A percentile compares a stretch with the other conserved stretches of the same genome.
phyloP scores from a whole-genome alignment of 2,888 invertebrate species.

The Hanleya hanleyi region DNA sequence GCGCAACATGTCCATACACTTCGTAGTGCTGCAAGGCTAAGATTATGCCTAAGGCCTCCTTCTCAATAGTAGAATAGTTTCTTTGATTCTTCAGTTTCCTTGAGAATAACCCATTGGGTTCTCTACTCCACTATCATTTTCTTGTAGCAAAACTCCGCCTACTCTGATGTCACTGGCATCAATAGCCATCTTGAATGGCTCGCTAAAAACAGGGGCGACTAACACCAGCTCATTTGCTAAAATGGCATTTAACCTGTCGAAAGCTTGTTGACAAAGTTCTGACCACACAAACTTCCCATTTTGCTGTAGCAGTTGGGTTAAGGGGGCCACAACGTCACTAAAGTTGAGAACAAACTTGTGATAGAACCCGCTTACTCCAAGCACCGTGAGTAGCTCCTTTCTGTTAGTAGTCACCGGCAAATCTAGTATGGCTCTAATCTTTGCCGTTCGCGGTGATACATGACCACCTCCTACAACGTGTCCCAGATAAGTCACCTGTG shows the following conservation, averaged over 20 bases:
- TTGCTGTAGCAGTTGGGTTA: slow-evolving; percentile 23
- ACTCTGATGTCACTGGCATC: slow-evolving; percentile 48
- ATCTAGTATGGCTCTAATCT: slow-evolving; percentile 24
- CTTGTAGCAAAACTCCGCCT: slow-evolving; percentile 44
- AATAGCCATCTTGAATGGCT: slow-evolving; percentile 39
- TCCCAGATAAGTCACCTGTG: slow-evolving; percentile 33
- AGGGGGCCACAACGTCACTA: slow-evolving; percentile 21
- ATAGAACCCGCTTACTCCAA: slow-evolving; percentile 35
- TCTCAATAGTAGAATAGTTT: slow-evolving; percentile 41
- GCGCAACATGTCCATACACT: slow-evolving; percentile 27
- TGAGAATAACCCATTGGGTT: slow-evolving; percentile 41
- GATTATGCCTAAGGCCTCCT: slow-evolving; percentile 41
- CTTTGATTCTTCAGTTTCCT: slow-evolving; percentile 30
- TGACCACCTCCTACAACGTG: slow-evolving; percentile 42
- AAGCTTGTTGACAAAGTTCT: slow-evolving; percentile 49
- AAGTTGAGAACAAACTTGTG: slow-evolving; percentile 37
- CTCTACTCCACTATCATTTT: slow-evolving; percentile 33
- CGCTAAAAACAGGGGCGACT: slow-evolving; percentile 11
- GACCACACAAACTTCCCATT: slow-evolving; percentile 49
- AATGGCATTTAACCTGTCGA: slow-evolving; percentile 51
- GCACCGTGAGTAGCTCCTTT: slow-evolving; percentile 34
- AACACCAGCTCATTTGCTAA: slow-evolving; percentile 31
- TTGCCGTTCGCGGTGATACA: slow-evolving; percentile 29
- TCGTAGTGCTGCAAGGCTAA: slow-evolving; percentile 39
- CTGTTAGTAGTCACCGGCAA: slow-evolving; percentile 27